Base-by-base conservation (phyloP, 2,888 invertebrate genomes). In the Perizoma affinitatum region DNA sequence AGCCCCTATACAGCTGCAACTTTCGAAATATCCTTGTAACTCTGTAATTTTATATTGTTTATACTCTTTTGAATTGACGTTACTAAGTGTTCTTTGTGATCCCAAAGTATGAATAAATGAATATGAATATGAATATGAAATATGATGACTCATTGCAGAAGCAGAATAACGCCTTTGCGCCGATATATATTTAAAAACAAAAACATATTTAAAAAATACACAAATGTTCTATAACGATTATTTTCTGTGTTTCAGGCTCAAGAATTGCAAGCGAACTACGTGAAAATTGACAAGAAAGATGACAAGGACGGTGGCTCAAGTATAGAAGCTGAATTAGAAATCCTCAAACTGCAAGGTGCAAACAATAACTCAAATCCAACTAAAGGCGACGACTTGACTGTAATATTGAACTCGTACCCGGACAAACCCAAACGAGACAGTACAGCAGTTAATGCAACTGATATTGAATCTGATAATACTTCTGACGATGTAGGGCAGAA, bases 381-480 rank as follows among this genome's bases (percentile, higher is more conserved):
- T 44, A 79, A 80, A 62, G 72, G 70, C 54, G 68, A 77, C 10
- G 80, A 82, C 50, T 71, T 88, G 65, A 84, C 79, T 57, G 84
- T 86, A 65, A 70, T 82, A 11, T 58, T 63, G 48, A 74, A 87
- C 54, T 78, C 77, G 55, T 78, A 82, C 63, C 78, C 79, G 9
- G 92, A 91, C 42, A 92, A 92, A 79, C 91, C 90, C 6, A 92
- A 92, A 76, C 88, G 92, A 55, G 89, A 92, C 70, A 91, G 88
- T 71, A 79, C 85, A 52, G 71, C 76, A 61, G 69, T 74, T 36
- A 88, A 86, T 66, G 71, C 75, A 58, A 83, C 83, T 54, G 81
- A 82, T 67, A 65, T 70, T 63, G 78, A 76, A 63, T 59, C 78
- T 38, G 59, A 64, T 33, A 80, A 75, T 52, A 72, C 72, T 36